A percentile compares a stretch with the other conserved stretches of the same genome.
These are phyloP conservation scores for Thunnus maccoyii DNA, from an alignment of 2,113 vertebrate species.

Conservation along the genomic window DNA sequence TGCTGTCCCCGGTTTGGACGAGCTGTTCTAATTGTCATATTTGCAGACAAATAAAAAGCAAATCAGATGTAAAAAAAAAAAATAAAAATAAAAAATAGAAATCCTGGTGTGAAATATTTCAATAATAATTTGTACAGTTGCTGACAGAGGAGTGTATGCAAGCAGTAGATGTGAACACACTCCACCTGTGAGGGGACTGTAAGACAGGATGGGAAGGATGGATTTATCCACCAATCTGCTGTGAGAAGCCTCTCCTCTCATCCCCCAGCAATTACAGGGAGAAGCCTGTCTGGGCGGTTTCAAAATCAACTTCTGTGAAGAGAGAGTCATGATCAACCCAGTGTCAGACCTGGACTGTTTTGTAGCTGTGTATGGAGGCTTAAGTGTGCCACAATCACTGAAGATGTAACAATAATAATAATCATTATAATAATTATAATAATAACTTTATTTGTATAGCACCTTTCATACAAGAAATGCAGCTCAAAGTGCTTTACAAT, in stretches of 20 bases:
- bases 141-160: conserved; percentile 12
- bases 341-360: background rate
- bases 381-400: background rate
- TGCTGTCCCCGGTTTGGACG: conserved; percentile 89
- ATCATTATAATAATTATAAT: no score
- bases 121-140: background rate
- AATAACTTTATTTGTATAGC: no score
- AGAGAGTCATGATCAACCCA: background rate
- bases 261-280: conserved; percentile 16
- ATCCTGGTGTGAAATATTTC: conserved; percentile 3
- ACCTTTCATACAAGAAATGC: no score
- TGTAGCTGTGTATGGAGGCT: background rate
- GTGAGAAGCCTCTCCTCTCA: conserved; percentile 21
- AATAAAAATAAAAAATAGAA: background rate
- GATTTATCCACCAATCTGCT: conserved; percentile 87
- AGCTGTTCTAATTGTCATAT: conserved; percentile 91
- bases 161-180: background rate
- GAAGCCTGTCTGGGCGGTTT: conserved; percentile 15
- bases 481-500: no score
- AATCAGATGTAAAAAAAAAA: conserved; percentile 1
- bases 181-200: conserved; percentile 40
- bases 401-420: no score
- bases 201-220: conserved; percentile 26
- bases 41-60: conserved; percentile 22
- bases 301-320: conserved; percentile 1